Evolutionary conservation across 2,888 invertebrate species (phyloP).

Genomic region (Cepaea hortensis): DNA sequence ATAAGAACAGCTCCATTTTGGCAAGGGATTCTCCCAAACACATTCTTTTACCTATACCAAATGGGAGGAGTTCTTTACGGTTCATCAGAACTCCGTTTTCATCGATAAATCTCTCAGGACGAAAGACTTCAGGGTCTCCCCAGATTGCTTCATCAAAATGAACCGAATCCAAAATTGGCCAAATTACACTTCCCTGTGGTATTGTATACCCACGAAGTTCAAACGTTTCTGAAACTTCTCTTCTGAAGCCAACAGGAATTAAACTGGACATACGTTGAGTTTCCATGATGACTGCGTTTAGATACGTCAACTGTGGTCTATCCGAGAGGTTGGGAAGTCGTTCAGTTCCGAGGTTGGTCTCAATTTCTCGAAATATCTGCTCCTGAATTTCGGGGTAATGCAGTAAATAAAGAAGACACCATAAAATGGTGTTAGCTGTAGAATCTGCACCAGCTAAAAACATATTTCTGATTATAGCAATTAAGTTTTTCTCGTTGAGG

Average conservation of each 20-base stretch:
- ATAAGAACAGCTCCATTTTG: slow-evolving; percentile 45
- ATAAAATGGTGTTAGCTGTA: not conserved
- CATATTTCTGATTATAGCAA: not conserved
- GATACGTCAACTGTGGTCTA: not conserved
- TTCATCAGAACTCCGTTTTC: not conserved
- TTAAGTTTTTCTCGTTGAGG: not conserved
- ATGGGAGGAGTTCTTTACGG: not conserved
- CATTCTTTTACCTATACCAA: slow-evolving; percentile 34
- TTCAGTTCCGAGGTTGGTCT: not conserved
- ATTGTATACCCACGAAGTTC: not conserved
- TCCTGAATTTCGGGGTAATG: not conserved
- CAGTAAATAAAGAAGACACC: not conserved
- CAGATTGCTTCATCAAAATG: not conserved
- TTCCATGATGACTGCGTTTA: not conserved
- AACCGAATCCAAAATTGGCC: not conserved
- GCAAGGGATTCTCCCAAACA: slow-evolving; percentile 47
- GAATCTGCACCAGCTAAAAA: not conserved
- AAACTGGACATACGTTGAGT: not conserved
- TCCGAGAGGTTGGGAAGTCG: not conserved
- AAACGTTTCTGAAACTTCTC: not conserved
- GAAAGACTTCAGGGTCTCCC: not conserved
- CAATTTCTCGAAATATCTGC: not conserved
- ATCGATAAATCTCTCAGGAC: not conserved
- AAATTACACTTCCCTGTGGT: not conserved
- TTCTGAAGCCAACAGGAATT: not conserved